Base-by-base conservation (phyloP, 2,888 invertebrate species). In the Cetonia aurata region DNA sequence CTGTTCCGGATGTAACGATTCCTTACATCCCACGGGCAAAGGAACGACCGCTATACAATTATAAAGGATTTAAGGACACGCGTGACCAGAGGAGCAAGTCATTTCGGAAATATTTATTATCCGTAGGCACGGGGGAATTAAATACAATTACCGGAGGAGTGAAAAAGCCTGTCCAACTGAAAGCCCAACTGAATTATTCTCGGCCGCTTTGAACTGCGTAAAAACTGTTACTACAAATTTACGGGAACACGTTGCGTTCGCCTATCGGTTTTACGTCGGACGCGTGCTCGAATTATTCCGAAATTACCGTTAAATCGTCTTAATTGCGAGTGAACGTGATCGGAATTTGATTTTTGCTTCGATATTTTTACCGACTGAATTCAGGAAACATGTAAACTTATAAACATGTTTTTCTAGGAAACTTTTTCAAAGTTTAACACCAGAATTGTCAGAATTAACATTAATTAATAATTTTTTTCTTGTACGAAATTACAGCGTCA, bases 21-120 rank as follows among this genome's bases (percentile, higher is more conserved):
- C 48, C 60, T 60, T 60, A 60, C 60, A 60, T 70, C 65, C 60
- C 65, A 46, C 12, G 65, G 70, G 65, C 46, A 56, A 66, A 56
- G 33, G 33, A 56, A 44, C 44, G 70, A 66, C 60, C 75, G 74
- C 75, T 72, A 76, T 76, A 73, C 75, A 76, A 75, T 75, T 76
- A 76, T 75, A 74, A 72, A 71, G 73, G 76, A 76, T 76, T 76
- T 76, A 73, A 71, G 70, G 69, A 70, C 57, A 69, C 69, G 71
- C 72, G 74, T 72, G 74, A 71, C 73, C 68, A 70, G 72, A 72
- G 72, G 69, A 68, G 73, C 75, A 74, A 75, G 75, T 75, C 74
- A 75, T 75, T 73, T 62, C 69, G 62, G 60, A 66, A 71, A 74
- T 69, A 62, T 60, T 60, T 69, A 62, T 69, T 44, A 53, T 52